Base-by-base conservation (phyloP, 2,888 invertebrate genomes). In the Pilophorus perplexus region DNA sequence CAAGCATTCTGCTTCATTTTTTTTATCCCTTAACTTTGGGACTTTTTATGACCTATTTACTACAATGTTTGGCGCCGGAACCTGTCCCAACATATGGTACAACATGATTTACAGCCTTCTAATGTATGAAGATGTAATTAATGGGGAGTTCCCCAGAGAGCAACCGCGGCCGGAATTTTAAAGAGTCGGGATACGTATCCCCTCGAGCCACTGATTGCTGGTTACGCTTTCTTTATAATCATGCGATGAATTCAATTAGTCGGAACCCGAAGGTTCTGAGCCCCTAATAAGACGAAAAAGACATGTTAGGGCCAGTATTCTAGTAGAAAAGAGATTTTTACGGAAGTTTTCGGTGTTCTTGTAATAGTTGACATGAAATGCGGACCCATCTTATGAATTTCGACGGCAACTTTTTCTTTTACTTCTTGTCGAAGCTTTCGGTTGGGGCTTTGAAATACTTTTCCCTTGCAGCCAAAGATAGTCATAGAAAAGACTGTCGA, bases 121-220 rank as follows among this genome's bases (percentile, higher is more conserved):
- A 48, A 46, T 33, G 62, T 28, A 62, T 62, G 46, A 62, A 44
- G 62, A 33, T 48, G 62, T 62, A 62, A 44, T 55, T 62, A 62
- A 62, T 62, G 46, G 62, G 48, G 46, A 28, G 62, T 18, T 33
- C 33, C 46, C 27, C 46, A 42, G 22, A 22, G 46, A 46, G 12
- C 62, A 6, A 27, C 23, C 16, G 48, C 28, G 48, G 28, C 28
- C 37, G 28, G 62, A 62, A 62, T 62, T 62, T 62, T 62, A 62
- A 62, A 33, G 62, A 48, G 62, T 5, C 28, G 27, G 22, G 23
- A 23, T 37, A 28, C 28, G 22, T n/a, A 46, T 48, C 62, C 62
- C 62, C 62, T 62, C 46, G 62, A 62, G 62, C 62, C 48, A 62
- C 62, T 62, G 62, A 62, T 62, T 62, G 62, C 62, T 46, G 62